Evolutionary conservation across 2,113 vertebrate genomes (phyloP), one percentile per base, ranked within the genome.

Genomic region (Atrichornis clamosus): DNA sequence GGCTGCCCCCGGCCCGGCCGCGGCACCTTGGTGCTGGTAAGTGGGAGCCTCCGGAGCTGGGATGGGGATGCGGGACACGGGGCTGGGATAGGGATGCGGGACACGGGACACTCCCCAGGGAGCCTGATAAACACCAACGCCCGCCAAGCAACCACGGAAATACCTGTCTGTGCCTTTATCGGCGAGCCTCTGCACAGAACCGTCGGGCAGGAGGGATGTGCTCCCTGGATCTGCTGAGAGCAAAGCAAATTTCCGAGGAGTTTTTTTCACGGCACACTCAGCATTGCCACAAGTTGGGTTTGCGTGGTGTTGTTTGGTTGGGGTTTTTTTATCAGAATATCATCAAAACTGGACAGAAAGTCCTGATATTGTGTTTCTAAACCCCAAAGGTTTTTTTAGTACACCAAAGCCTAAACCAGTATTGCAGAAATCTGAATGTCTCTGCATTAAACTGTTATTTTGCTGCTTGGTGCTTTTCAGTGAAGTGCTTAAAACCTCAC

Each of bases 1-100:
- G 74, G 94, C 90, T 94, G 19, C 21, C 56, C 82, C 9, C 92
- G 96, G 55, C 80, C 84, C 3, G 75, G 92, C 46, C 65, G 95
- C 9, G 63, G 89, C 14, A 33, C 89, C 15, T 50, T 83, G 84
- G 76, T 97, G 82, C 77, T 98, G 97, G 97, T 98, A 88, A 97
- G 96, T 87, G 74, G 9, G 64, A 46, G 22, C 33, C 42, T 12
- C 8, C 8, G 37, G 16, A 12, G 17, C 8, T 37, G 21, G 9
- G 42, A 37, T 67, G 39, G 59, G n/a, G 15, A 37, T 35, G 58
- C 39, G 13, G 55, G 30, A 16, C n/a, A 37, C 14, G 0, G 5
- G 5, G 14, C 1, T 35, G 47, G 47, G 27, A 39, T 55, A n/a
- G 33, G 27, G 44, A 17, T 4, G 8, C 17, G 21, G 60, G 35